Evolutionary conservation across 2,113 vertebrate genomes (phyloP).

Genomic region (Trogon melanurus): DNA sequence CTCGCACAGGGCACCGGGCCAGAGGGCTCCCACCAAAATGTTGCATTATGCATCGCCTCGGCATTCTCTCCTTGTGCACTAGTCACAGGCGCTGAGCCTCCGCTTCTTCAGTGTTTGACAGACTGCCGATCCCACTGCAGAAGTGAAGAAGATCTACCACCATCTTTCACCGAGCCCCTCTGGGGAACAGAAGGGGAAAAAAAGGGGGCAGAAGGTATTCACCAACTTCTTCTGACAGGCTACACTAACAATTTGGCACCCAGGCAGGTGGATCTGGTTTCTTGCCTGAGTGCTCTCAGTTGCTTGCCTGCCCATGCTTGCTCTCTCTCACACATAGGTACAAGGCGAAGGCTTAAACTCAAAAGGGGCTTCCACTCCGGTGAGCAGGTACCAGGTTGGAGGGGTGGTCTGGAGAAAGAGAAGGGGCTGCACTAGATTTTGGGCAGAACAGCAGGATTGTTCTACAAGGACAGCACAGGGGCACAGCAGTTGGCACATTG

Average conservation of each 20-base stretch:
- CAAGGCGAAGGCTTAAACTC: conserved; percentile 19
- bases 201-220: not conserved
- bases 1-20: not conserved
- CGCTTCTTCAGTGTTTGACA: not conserved
- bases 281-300: not conserved
- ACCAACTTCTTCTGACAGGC: not conserved
- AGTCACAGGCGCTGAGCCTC: not conserved
- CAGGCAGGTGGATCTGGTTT: not conserved
- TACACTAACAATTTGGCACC: not conserved
- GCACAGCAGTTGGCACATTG: conserved; percentile 73
- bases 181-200: not conserved
- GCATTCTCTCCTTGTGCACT: not conserved
- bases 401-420: not conserved
- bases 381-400: conserved; percentile 17
- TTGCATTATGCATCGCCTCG: not conserved
- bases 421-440: conserved; percentile 53
- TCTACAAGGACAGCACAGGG: conserved; percentile 60
- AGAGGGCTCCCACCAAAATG: not conserved
- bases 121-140: not conserved
- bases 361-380: conserved; percentile 20
- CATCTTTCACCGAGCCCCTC: not conserved
- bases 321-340: not conserved
- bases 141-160: not conserved
- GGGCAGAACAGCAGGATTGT: conserved; percentile 59
- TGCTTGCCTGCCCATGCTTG: not conserved